These are phyloP conservation scores for Carassius carassius DNA, from an alignment of 2,113 vertebrate genomes.

Conservation along the genomic window DNA sequence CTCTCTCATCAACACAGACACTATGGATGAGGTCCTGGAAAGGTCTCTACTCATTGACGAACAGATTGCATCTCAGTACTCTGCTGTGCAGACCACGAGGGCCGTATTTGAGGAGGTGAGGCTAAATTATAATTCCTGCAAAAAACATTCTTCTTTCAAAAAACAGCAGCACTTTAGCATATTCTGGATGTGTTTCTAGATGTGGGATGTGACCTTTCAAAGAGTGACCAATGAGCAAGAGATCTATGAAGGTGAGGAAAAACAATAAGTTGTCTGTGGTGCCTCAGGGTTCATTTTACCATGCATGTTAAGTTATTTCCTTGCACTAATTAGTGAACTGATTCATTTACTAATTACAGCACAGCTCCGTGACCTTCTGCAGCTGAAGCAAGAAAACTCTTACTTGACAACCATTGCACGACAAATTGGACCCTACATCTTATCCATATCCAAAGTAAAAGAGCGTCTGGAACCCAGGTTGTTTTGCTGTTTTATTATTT, in stretches of 20 bases:
- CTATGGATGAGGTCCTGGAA: conserved; percentile 85
- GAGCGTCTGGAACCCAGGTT: conserved; percentile 92
- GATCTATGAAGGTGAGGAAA: conserved; percentile 89
- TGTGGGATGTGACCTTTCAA: conserved; percentile 92
- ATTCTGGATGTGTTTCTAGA: conserved; percentile 70
- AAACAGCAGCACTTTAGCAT: neutral
- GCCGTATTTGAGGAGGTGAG: conserved; percentile 86
- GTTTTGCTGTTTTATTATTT: neutral
- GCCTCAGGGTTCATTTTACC: neutral
- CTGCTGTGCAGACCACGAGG: conserved; percentile 82
- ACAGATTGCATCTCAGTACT: conserved; percentile 81
- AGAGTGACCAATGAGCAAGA: conserved; percentile 88
- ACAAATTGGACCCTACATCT: conserved; percentile 89
- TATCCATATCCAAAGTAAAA: conserved; percentile 92
- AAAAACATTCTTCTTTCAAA: conserved; percentile 1
- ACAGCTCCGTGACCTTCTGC: conserved; percentile 89
- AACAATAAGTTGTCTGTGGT: neutral
- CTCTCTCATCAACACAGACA: conserved; percentile 87
- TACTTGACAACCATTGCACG: conserved; percentile 86
- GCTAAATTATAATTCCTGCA: neutral
- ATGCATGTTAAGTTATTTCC: neutral
- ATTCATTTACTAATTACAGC: conserved; percentile 70
- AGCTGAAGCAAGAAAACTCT: conserved; percentile 90
- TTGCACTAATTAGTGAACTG: conserved; percentile 9
- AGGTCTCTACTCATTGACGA: conserved; percentile 83